Evolutionary conservation across 2,888 invertebrate genomes (phyloP).

Genomic region (Silvanus unidentatus): DNA sequence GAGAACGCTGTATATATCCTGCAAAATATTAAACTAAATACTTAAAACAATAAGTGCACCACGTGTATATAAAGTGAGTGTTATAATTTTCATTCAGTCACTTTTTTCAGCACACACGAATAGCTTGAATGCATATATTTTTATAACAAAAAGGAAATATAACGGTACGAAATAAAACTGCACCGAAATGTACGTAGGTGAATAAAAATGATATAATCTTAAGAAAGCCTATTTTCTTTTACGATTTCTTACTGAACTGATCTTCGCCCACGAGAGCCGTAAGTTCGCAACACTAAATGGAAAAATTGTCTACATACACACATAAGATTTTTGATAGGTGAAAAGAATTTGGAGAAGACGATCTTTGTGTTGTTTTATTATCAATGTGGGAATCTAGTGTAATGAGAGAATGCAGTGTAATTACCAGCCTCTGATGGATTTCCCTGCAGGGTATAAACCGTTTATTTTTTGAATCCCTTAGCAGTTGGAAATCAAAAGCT

Average conservation of each 20-base stretch:
- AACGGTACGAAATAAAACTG: neutral
- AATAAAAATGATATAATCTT: conserved; percentile 17
- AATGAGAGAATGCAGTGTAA: conserved; percentile 28
- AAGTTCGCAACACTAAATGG: conserved; percentile 23
- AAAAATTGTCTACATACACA: conserved; percentile 29
- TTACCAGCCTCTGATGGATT: conserved; percentile 33
- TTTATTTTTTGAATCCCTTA: conserved; percentile 34
- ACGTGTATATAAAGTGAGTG: too few species aligned
- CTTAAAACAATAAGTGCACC: too few species aligned
- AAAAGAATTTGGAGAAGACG: conserved; percentile 7
- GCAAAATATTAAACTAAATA: neutral
- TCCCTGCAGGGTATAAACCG: conserved; percentile 28
- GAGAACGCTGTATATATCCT: neutral
- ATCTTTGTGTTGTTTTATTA: conserved; percentile 26
- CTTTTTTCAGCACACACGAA: too few species aligned
- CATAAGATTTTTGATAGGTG: conserved; percentile 13
- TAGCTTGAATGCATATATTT: too few species aligned
- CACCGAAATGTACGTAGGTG: conserved; percentile 10
- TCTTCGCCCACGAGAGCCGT: conserved; percentile 23
- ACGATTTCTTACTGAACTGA: conserved; percentile 17
- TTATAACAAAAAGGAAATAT: too few species aligned
- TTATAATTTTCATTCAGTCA: too few species aligned
- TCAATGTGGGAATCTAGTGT: conserved; percentile 27
- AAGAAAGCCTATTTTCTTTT: conserved; percentile 25
- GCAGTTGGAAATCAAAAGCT: conserved; percentile 41